Evolutionary conservation across 2,888 invertebrate species (phyloP).

Genomic region (Eupithecia centaureata): DNA sequence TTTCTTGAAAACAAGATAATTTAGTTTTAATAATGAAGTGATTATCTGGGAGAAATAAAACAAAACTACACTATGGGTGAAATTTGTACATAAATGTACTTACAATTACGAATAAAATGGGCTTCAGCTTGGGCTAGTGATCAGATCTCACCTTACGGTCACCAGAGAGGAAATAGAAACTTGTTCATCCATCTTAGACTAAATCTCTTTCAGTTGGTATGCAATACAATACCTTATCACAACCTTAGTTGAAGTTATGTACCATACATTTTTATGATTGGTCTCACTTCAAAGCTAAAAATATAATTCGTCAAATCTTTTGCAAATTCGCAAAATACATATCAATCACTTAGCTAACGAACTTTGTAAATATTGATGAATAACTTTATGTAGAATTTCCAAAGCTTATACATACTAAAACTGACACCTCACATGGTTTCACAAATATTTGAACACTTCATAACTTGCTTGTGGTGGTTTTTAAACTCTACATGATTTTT

Average conservation of each 20-base stretch:
- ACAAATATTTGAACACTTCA: slow-evolving; percentile 27
- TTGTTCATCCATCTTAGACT: slow-evolving; percentile 29
- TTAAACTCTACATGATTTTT: slow-evolving; percentile 12
- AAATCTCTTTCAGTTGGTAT: neutral
- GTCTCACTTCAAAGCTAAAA: neutral
- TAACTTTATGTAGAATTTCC: slow-evolving; percentile 14
- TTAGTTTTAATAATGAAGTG: neutral
- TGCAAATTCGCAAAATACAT: neutral
- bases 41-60: too few species aligned
- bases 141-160: slow-evolving; percentile 29
- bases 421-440: slow-evolving; percentile 18
- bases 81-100: neutral
- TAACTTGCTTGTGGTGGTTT: slow-evolving; percentile 12
- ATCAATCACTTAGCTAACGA: neutral
- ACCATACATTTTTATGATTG: neutral
- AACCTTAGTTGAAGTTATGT: neutral
- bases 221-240: neutral
- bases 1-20: too few species aligned
- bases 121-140: neutral
- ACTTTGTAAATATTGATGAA: slow-evolving; percentile 17
- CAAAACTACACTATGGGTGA: too few species aligned
- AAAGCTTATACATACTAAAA: slow-evolving; percentile 17
- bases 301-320: neutral
- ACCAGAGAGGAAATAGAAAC: slow-evolving; percentile 32
- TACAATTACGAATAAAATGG: neutral